A percentile compares a stretch with the other conserved stretches of the same genome.
phyloP scores from a whole-genome alignment of 2,113 vertebrate species.

The Oncorhynchus keta region DNA sequence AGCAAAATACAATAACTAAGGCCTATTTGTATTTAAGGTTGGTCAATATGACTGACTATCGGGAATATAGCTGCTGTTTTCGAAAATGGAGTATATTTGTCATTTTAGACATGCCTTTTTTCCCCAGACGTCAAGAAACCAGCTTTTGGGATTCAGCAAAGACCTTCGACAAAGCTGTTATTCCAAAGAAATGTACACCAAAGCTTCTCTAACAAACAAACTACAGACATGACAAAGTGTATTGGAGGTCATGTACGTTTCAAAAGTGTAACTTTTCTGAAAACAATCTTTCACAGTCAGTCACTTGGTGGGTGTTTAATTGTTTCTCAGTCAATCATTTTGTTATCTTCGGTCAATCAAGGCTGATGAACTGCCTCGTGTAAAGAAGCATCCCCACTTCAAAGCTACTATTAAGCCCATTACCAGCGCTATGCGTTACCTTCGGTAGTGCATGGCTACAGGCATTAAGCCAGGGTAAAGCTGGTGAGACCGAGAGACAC shows the following conservation, averaged over 20 bases:
- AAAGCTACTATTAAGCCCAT: constrained; percentile 62
- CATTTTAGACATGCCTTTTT: background rate
- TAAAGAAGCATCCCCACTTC: constrained; percentile 49
- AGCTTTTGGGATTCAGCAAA: background rate
- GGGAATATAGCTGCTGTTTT: too few relatives aligned
- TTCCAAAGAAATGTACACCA: background rate
- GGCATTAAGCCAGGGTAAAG: constrained; percentile 41
- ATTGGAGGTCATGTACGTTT: background rate
- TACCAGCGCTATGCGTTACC: constrained; percentile 41
- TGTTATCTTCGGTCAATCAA: constrained; percentile 29
- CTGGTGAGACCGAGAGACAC: constrained; percentile 49
- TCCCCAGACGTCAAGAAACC: background rate
- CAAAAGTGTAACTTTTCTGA: background rate
- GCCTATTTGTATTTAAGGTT: too few relatives aligned
- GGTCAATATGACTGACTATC: too few relatives aligned
- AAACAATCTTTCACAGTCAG: background rate
- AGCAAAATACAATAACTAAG: too few relatives aligned
- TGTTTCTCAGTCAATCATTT: constrained; percentile 27
- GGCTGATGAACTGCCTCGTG: constrained; percentile 44
- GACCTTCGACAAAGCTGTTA: background rate
- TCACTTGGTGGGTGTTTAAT: constrained; percentile 20
- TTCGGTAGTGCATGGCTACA: constrained; percentile 34
- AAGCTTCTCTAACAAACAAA: background rate
- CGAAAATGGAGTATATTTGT: background rate
- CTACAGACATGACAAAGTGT: background rate